Evolutionary conservation across 2,797 vertebrate species (phyloP).

Genomic region (Lutjanus argentimaculatus): DNA sequence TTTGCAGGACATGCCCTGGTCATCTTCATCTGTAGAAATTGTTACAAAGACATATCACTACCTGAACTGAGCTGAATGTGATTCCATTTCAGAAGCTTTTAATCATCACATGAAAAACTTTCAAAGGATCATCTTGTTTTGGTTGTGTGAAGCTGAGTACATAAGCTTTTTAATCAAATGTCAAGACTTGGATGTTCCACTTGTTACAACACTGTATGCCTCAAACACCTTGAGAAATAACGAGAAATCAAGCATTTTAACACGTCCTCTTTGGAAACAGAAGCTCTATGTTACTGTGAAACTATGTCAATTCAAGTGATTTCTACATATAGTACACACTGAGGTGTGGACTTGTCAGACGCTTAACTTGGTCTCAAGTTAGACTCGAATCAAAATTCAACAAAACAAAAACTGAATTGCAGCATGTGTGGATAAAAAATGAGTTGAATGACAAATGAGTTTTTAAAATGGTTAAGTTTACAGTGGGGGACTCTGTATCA

Average conservation of each 20-base stretch:
- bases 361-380: too few species aligned
- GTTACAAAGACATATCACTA: too few species aligned
- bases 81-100: not conserved
- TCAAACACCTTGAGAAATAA: not conserved
- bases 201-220: not conserved
- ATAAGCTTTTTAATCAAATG: not conserved
- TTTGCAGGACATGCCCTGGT: not conserved
- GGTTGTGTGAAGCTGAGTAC: too few species aligned
- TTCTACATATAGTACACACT: too few species aligned
- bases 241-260: conserved; percentile 4
- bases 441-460: too few species aligned
- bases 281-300: not conserved
- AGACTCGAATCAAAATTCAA: too few species aligned
- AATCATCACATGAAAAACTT: not conserved
- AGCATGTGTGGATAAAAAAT: too few species aligned
- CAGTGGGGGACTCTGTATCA: too few species aligned
- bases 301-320: too few species aligned
- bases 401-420: too few species aligned
- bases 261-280: conserved; percentile 1
- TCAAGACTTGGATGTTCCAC: not conserved
- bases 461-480: too few species aligned
- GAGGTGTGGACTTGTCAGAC: too few species aligned
- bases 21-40: fast-evolving
- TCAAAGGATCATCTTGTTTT: not conserved
- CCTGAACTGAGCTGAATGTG: not conserved